Evolutionary conservation across 2,888 invertebrate genomes (phyloP), one percentile per base, ranked within the genome.

Genomic region (Andrena hattorfiana): DNA sequence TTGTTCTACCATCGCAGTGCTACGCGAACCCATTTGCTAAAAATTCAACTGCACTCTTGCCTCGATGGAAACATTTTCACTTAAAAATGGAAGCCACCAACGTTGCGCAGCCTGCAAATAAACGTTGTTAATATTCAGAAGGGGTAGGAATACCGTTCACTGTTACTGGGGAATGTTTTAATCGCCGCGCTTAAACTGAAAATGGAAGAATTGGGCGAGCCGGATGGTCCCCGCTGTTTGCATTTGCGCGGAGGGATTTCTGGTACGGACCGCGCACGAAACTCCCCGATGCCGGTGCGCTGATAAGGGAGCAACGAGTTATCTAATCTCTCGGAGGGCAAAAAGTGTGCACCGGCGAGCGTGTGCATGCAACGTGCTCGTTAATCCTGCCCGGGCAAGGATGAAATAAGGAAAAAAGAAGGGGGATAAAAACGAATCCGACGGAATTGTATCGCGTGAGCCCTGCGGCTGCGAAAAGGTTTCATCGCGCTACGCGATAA

Each of bases 291-390:
- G 35, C 20, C 16, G 51, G 16, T 48, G 54, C 59, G 5, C 30
- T 20, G 81, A 81, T 73, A 74, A 73, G 13, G 16, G 49, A 28
- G 26, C 26, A 26, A 48, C 32, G 13, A 20, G 62, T 76, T 76
- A 82, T 82, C 82, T 82, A 82, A 82, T 82, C 82, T 76, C 4
- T 26, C 60, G 28, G 5, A 2, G 26, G 20, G 42, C 8, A 49
- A 60, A 74, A 64, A 69, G 64, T 54, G 69, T 64, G 32, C 76
- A 60, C 42, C 23, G 60, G 42, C 26, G 67, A 64, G 30, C 32
- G n/a, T 13, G 73, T 74, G 77, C 84, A 82, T 81, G 85, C 80
- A 72, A 88, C 76, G 68, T n/a, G 68, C 73, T 77, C 82, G 85
- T 88, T 86, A 88, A 86, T 88, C 77, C 83, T 79, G 62, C 51